These are phyloP conservation scores for Amiota minor DNA, from an alignment of 2,888 invertebrate genomes.

Conservation along the genomic window DNA sequence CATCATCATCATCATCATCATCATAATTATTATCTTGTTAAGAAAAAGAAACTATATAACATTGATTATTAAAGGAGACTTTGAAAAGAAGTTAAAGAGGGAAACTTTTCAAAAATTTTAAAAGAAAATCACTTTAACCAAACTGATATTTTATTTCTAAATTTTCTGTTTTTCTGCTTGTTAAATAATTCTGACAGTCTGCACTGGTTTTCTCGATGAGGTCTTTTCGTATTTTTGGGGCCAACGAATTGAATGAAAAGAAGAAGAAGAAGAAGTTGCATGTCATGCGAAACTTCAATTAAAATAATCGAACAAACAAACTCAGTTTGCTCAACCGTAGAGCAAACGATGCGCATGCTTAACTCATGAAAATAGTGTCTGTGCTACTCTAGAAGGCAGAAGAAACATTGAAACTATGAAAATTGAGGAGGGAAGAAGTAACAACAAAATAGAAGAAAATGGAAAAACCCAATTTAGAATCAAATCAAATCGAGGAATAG, in stretches of 20 bases:
- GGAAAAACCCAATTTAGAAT: background rate
- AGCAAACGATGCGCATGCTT: constrained; percentile 17
- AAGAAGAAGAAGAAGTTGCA: constrained; percentile 26
- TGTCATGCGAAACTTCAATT: constrained; percentile 40
- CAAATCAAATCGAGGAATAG: background rate
- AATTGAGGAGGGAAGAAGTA: background rate
- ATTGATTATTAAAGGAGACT: too few relatives aligned
- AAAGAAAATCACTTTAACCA: too few relatives aligned
- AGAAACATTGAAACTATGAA: background rate
- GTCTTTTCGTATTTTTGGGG: constrained; percentile 1
- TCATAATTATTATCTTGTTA: too few relatives aligned
- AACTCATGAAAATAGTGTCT: constrained; percentile 5
- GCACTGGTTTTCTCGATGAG: too few relatives aligned
- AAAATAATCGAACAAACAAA: constrained; percentile 55
- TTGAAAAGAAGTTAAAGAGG: too few relatives aligned
- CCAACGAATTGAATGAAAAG: constrained; percentile 39
- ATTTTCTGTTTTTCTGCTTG: too few relatives aligned
- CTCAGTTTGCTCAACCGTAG: background rate
- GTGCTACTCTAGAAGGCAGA: background rate
- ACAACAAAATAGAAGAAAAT: background rate
- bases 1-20: too few relatives aligned
- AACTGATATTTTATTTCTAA: too few relatives aligned
- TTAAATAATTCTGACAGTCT: too few relatives aligned
- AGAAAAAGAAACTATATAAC: too few relatives aligned
- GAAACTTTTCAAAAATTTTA: too few relatives aligned